Base-by-base conservation (phyloP, 2,113 vertebrate species). In the Candoia aspera region DNA sequence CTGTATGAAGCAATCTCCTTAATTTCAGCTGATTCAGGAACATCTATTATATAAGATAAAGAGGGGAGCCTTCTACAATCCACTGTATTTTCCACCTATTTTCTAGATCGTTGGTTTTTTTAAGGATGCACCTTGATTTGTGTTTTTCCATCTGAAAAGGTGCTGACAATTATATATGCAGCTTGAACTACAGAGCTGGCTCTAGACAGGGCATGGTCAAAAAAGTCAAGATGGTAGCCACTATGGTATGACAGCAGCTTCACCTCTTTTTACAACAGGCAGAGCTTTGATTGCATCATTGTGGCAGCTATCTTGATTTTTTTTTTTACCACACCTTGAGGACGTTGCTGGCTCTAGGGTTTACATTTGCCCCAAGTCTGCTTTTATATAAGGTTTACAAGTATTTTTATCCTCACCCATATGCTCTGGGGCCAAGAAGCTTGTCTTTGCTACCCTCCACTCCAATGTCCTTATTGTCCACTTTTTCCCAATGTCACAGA, bases 1-100 rank as follows among this genome's bases (percentile, higher is more conserved):
- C 0, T 23, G 33, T 89, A n/a, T 15, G 73, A 79, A 92, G 57
- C 49, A 91, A 46, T 88, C 58, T 64, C 23, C 83, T 92, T 86
- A 73, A 57, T 88, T 37, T 42, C 86, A 90, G 94, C 93, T 79
- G 8, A 62, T 64, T 95, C 89, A 4, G 0, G n/a, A 94, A 92
- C n/a, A 1, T 68, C 4, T 73, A 33, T 33, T 73, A 2, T 73
- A 33, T 73, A 73, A 73, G n/a, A 0, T 33, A 73, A 73, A 19
- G n/a, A 73, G 15, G 68, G 6, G n/a, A 73, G 33, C 88, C 90
- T 87, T 21, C 2, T 8, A 9, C 0, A 37, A 24, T 46, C 13
- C 26, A 33, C n/a, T 90, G n/a, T 42, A 3, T 17, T 89, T 64
- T 15, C 46, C 13, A 60, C 19, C 86, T 23, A 59, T 42, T 87